Evolutionary conservation across 2,888 invertebrate genomes (phyloP).

Genomic region (Phortica magna): DNA sequence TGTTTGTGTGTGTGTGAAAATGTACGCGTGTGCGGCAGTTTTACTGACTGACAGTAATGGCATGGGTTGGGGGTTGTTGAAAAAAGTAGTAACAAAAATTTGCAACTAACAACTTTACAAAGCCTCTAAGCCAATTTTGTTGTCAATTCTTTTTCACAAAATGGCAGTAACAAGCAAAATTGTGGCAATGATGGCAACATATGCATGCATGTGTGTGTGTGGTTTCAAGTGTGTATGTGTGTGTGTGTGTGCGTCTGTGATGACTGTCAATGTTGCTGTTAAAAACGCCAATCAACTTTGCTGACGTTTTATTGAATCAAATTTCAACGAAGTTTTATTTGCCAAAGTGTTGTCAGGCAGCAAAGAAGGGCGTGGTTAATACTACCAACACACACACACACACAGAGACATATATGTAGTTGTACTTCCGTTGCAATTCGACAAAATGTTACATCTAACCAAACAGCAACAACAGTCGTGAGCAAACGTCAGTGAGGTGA

Average conservation of each 20-base stretch:
- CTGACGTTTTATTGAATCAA: constrained; percentile 32
- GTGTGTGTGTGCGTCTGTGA: neutral
- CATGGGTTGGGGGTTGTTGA: too few species aligned
- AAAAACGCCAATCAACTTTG: constrained; percentile 36
- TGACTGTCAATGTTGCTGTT: constrained; percentile 19
- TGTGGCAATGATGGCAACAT: constrained; percentile 2
- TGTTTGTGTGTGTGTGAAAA: neutral
- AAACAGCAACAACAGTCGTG: neutral
- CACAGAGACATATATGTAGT: too few species aligned
- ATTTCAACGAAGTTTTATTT: constrained; percentile 31
- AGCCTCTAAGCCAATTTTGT: constrained; percentile 35
- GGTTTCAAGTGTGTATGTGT: neutral
- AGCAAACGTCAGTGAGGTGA: neutral
- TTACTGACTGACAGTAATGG: neutral
- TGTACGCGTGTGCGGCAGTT: neutral
- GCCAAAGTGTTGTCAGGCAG: neutral
- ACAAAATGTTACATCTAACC: constrained; percentile 25
- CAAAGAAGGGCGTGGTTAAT: constrained; percentile 1
- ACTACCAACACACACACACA: too few species aligned
- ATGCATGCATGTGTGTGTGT: neutral
- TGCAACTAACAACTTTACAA: constrained; percentile 27
- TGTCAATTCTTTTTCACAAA: constrained; percentile 31
- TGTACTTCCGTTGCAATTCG: neutral
- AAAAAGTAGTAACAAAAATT: constrained; percentile 6
- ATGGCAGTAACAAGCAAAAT: constrained; percentile 30